A percentile compares a stretch with the other conserved stretches of the same genome.
Conservation (phyloP, 2,888 invertebrate species). For the Drosophila eohydei region DNA sequence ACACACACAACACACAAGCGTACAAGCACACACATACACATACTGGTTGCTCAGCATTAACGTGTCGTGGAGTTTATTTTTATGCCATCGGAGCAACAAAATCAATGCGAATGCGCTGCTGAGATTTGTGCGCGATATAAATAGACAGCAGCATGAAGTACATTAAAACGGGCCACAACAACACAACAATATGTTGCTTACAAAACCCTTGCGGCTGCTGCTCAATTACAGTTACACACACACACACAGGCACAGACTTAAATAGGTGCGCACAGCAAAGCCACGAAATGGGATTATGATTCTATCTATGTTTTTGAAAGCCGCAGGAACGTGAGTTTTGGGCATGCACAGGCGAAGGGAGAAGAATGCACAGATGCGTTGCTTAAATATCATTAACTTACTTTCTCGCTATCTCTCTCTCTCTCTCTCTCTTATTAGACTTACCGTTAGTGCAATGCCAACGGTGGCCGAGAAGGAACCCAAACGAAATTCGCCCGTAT, state of each 20-base stretch:
- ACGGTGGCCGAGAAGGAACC: slow-evolving; percentile 97
- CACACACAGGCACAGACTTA: slow-evolving; percentile 17
- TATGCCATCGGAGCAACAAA: slow-evolving; percentile 45
- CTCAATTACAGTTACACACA: slow-evolving; percentile 59
- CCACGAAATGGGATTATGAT: slow-evolving; percentile 54
- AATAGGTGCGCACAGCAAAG: slow-evolving; percentile 39
- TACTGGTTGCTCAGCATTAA: slow-evolving; percentile 15
- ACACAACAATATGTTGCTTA: slow-evolving; percentile 65
- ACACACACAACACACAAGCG: slow-evolving; percentile 3
- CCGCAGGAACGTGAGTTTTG: slow-evolving; percentile 18
- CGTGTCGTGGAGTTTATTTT: slow-evolving; percentile 42
- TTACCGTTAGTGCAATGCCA: slow-evolving; percentile 97
- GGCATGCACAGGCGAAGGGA: slow-evolving; percentile 22
- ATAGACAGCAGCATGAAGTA: slow-evolving; percentile 42
- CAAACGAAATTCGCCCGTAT: slow-evolving; percentile 95
- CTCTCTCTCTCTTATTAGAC: slow-evolving; percentile 80
- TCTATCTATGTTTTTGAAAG: slow-evolving; percentile 21
- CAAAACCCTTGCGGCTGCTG: slow-evolving; percentile 43
- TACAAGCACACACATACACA: slow-evolving; percentile 10
- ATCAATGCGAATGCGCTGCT: slow-evolving; percentile 54
- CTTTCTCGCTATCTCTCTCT: not conserved
- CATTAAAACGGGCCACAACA: slow-evolving; percentile 30
- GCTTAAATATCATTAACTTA: slow-evolving; percentile 3
- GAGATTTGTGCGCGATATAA: slow-evolving; percentile 57
- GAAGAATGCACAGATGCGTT: slow-evolving; percentile 1